Evolutionary conservation across 37 sponge, comb jelly and placozoan species (phyloP), one percentile per base, ranked within the genome.

Genomic region (Bolinopsis microptera): DNA sequence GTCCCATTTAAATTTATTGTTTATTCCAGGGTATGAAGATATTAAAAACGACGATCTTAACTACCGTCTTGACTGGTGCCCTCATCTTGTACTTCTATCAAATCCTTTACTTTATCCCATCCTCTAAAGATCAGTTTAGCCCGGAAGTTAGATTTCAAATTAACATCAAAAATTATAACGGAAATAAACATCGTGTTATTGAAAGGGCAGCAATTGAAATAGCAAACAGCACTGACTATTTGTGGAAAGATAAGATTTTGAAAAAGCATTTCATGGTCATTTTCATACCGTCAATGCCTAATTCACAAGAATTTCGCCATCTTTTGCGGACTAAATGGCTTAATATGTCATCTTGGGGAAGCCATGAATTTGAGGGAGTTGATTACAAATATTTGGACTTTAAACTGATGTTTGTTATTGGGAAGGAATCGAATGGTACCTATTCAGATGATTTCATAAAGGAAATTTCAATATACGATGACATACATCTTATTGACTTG

Each of bases 321-420:
- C 13, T 21, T 32, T 32, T 77, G 32, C 80, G 80, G 21, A 16
- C 2, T 32, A 77, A 34, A 32, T 35, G 22, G 35, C 33, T 77
- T 2, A 35, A 77, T 35, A 1, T 9, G 27, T 77, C 80, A 1
- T 28, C 36, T 16, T 77, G 80, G 80, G 35, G 21, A 33, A 27
- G 21, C 1, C 21, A 27, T 13, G 80, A 77, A 18, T 77, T 77
- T 32, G 35, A 77, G 36, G 80, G 35, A 21, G 33, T 77, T 32
- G 80, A 16, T 32, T 36, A 1, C 1, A 21, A 77, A 13, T 77
- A 13, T 32, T 16, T 77, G 1, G 32, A 27, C 33, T 77, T 77
- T 36, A 77, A 77, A 34, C 35, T 77, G 1, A 77, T 77, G 80
- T 77, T 77, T 32, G 32, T 77, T 35, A 32, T 77, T 77, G 80